Evolutionary conservation across 2,113 vertebrate genomes (phyloP).

Genomic region (Cololabis saira): DNA sequence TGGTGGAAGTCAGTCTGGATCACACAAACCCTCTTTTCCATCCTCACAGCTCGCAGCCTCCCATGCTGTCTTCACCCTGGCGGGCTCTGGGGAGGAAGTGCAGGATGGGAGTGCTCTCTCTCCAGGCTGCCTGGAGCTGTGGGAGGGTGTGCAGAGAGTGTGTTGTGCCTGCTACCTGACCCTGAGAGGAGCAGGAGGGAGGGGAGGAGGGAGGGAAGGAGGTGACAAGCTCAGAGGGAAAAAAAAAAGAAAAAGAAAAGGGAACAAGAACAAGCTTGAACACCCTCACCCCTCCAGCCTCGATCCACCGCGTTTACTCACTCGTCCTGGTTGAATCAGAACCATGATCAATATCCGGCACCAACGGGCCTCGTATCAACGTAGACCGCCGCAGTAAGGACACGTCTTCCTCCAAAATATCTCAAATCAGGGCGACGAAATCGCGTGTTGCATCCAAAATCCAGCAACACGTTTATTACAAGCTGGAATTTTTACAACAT

Average conservation of each 20-base stretch:
- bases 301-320: not conserved
- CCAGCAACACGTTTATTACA: no score
- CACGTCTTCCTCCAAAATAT: no score
- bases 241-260: conserved; percentile 30
- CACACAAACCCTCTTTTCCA: conserved; percentile 86
- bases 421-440: no score
- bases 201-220: conserved; percentile 26
- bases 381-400: no score
- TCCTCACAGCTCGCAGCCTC: conserved; percentile 70
- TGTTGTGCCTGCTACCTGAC: conserved; percentile 78
- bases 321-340: not conserved
- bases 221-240: conserved; percentile 41
- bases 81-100: conserved; percentile 60
- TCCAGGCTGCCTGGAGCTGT: conserved; percentile 32
- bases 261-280: conserved; percentile 59
- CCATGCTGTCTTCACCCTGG: conserved; percentile 77
- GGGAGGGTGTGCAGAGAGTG: conserved; percentile 46
- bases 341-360: no score
- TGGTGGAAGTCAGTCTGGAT: conserved; percentile 87
- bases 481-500: no score
- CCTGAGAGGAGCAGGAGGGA: conserved; percentile 51
- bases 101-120: conserved; percentile 46
- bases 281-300: conserved; percentile 30
- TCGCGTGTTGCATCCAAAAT: no score
- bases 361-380: no score